These are phyloP conservation scores for Salpingus planirostris DNA, from an alignment of 2,888 invertebrate genomes.

Conservation along the genomic window DNA sequence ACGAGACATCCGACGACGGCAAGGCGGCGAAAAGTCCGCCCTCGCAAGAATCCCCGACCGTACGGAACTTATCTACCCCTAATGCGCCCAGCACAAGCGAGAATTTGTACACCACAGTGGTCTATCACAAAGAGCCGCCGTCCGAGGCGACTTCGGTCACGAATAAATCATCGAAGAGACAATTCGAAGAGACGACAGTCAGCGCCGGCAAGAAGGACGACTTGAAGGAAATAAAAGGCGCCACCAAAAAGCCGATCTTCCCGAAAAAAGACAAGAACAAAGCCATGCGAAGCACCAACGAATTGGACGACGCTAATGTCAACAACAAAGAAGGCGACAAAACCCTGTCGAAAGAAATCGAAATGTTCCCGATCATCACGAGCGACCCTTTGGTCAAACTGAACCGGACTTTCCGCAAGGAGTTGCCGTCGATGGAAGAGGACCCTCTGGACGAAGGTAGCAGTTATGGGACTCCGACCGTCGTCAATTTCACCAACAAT, in stretches of 20 bases:
- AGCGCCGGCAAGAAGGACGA: constrained; percentile 16
- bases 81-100: constrained; percentile 6
- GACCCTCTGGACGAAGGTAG: constrained; percentile 1
- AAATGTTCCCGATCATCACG: constrained; percentile 31
- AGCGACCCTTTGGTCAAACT: constrained; percentile 31
- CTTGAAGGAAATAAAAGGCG: constrained; percentile 17
- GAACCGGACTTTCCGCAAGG: constrained; percentile 38
- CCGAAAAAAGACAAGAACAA: constrained; percentile 11
- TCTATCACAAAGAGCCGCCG: constrained; percentile 27
- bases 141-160: constrained; percentile 21
- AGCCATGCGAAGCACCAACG: constrained; percentile 7
- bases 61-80: too few species aligned
- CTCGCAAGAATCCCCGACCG: not conserved
- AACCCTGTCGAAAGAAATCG: constrained; percentile 35
- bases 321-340: constrained; percentile 4
- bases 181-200: too few species aligned
- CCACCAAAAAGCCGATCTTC: constrained; percentile 11
- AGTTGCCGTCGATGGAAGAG: constrained; percentile 28
- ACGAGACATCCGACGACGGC: constrained; percentile 30
- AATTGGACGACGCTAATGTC: constrained; percentile 8
- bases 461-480: constrained; percentile 8
- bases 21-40: constrained; percentile 15
- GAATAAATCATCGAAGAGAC: constrained; percentile 15
- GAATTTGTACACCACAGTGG: constrained; percentile 22
- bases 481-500: constrained; percentile 13